Percentiles rank a stretch among this genome's conserved stretches.
These are phyloP conservation scores for Rhynchotus rufescens DNA, from an alignment of 2,797 vertebrate species.

Conservation along the genomic window DNA sequence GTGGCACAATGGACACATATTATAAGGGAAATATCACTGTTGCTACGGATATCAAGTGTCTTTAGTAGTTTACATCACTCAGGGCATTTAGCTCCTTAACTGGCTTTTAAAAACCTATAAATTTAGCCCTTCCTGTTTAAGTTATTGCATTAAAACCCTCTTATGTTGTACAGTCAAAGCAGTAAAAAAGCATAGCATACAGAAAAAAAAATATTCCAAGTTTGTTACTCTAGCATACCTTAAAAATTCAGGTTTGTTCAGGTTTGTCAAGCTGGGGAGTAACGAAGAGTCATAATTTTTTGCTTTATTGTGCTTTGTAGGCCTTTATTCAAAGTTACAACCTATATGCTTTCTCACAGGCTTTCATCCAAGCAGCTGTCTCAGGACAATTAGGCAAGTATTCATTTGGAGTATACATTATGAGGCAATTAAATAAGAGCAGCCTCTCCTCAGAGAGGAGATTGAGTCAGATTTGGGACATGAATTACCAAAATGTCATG, in stretches of 20 bases:
- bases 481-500: conserved; percentile 23
- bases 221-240: neutral
- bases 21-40: neutral
- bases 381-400: conserved; percentile 23
- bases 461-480: conserved; percentile 12
- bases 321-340: neutral
- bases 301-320: conserved; percentile 16
- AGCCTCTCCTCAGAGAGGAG: neutral
- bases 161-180: neutral
- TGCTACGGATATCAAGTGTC: neutral
- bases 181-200: neutral
- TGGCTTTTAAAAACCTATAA: neutral
- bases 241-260: neutral
- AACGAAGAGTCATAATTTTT: neutral
- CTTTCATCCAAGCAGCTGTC: conserved; percentile 44
- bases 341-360: conserved; percentile 18
- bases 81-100: neutral
- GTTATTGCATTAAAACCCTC: neutral
- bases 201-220: neutral
- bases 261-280: neutral
- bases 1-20: neutral
- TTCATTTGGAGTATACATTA: conserved; percentile 9
- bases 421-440: conserved; percentile 47
- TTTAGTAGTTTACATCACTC: neutral
- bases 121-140: neutral